phyloP scores from a whole-genome alignment of 2,113 vertebrate genomes.

The Calyptommatus sinebrachiatus region DNA sequence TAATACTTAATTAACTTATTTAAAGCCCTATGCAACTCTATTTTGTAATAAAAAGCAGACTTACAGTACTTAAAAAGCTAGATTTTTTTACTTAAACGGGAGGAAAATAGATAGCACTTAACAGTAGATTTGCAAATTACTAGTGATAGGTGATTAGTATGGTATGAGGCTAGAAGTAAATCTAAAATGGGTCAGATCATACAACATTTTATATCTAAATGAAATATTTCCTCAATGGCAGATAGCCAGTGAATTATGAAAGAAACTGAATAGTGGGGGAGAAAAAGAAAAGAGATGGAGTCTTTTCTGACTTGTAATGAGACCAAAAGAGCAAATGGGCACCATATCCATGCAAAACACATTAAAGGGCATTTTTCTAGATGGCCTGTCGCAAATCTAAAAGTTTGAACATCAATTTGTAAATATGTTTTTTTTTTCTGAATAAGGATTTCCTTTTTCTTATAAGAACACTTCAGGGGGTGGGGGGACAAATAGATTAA shows the following conservation, averaged over 20 bases:
- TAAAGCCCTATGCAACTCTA: constrained; percentile 67
- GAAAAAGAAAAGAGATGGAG: constrained; percentile 14
- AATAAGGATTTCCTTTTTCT: constrained; percentile 8
- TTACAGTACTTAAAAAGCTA: constrained; percentile 57
- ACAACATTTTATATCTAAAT: constrained; percentile 36
- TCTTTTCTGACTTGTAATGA: constrained; percentile 21
- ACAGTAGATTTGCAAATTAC: constrained; percentile 25
- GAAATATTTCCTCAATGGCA: constrained; percentile 28
- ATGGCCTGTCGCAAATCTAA: not conserved
- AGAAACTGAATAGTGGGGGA: constrained; percentile 35
- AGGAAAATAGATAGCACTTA: constrained; percentile 62
- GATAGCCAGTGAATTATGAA: constrained; percentile 39
- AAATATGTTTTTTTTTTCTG: not conserved
- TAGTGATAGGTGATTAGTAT: constrained; percentile 59
- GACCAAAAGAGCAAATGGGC: not conserved
- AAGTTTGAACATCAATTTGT: not conserved
- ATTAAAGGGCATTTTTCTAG: not conserved
- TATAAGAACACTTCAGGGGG: constrained; percentile 4
- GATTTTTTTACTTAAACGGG: constrained; percentile 56
- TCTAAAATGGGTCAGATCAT: constrained; percentile 55
- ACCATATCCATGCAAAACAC: constrained; percentile 9
- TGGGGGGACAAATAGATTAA: not conserved
- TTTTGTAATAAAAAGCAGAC: constrained; percentile 67
- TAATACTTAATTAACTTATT: constrained; percentile 82
- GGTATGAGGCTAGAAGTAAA: constrained; percentile 47